A percentile compares a stretch with the other conserved stretches of the same genome.
phyloP scores from a whole-genome alignment of 2,113 vertebrate species.

The Rhinopomastus cyanomelas region DNA sequence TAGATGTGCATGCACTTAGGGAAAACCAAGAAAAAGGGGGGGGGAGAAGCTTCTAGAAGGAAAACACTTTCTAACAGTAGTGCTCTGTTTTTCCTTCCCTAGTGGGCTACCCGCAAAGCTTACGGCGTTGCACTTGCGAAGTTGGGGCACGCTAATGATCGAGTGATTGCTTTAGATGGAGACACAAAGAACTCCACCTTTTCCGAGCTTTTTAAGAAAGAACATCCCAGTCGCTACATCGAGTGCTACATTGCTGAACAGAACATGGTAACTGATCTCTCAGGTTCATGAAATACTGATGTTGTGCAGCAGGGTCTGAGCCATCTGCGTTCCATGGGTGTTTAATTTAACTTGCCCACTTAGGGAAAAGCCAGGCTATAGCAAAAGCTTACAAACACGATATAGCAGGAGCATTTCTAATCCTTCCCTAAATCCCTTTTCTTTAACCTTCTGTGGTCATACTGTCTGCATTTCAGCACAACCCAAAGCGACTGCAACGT shows the following conservation, averaged over 20 bases:
- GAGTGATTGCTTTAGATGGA: conserved; percentile 88
- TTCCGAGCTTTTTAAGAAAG: conserved; percentile 92
- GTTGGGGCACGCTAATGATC: conserved; percentile 86
- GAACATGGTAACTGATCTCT: conserved; percentile 85
- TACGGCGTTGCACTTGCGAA: conserved; percentile 90
- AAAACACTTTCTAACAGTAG: neutral
- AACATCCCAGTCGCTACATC: conserved; percentile 89
- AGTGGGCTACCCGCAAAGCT: conserved; percentile 93
- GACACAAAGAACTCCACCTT: conserved; percentile 96
- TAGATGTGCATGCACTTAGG: neutral
- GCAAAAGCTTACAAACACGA: neutral
- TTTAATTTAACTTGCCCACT: neutral
- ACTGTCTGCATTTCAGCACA: neutral
- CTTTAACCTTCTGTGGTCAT: neutral
- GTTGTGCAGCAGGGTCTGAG: neutral
- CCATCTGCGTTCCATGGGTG: neutral
- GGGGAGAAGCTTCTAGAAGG: no score
- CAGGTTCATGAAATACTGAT: neutral
- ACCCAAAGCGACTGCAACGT: neutral
- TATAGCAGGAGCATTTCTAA: neutral
- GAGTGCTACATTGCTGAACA: conserved; percentile 96
- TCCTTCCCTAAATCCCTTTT: neutral
- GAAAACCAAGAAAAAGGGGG: neutral
- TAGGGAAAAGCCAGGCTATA: neutral
- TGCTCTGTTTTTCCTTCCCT: neutral